Evolutionary conservation across 2,888 invertebrate genomes (phyloP), one percentile per base, ranked within the genome.

Genomic region (Crossocerus cetratus): DNA sequence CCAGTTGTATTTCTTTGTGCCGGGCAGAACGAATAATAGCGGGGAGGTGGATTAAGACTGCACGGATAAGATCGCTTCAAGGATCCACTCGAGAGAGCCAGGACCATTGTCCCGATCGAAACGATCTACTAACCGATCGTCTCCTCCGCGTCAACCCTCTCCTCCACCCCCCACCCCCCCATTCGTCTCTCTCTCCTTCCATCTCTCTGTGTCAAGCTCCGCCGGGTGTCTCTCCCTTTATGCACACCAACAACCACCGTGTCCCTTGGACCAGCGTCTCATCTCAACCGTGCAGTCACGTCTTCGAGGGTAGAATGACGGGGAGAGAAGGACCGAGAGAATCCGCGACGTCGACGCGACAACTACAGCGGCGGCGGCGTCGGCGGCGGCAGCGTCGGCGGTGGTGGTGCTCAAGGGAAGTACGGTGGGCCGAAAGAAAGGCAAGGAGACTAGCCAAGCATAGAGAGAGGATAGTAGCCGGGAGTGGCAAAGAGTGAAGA

Each of bases 201-300:
- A 44, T 54, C 43, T 42, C 69, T 20, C 21, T 32, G 56, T 76
- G 78, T 77, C 13, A 49, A 22, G 21, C 55, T 5, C 21, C 4
- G 45, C 2, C 49, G 16, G 57, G 16, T 13, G 45, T 42, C 44
- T 16, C 13, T 22, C 56, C 49, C 66, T 45, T 54, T 61, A 32
- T 32, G 55, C 70, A 65, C 61, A 67, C 61, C 76, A 72, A 66
- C 72, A 65, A 76, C 64, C 76, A 66, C 65, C 77, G 68, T 73
- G 73, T 76, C 76, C 76, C 68, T 69, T 72, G 71, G 77, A 67
- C 73, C 73, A 77, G 64, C 66, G 78, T 82, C 77, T 84, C 84
- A 81, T 85, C 83, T 84, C 80, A 68, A 77, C 77, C 83, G 80
- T 77, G 76, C 77, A 81, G 81, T 81, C 81, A 82, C 80, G 81